phyloP scores from a whole-genome alignment of 1,140 invertebrate species.

The Lysiphlebus fabarum region DNA sequence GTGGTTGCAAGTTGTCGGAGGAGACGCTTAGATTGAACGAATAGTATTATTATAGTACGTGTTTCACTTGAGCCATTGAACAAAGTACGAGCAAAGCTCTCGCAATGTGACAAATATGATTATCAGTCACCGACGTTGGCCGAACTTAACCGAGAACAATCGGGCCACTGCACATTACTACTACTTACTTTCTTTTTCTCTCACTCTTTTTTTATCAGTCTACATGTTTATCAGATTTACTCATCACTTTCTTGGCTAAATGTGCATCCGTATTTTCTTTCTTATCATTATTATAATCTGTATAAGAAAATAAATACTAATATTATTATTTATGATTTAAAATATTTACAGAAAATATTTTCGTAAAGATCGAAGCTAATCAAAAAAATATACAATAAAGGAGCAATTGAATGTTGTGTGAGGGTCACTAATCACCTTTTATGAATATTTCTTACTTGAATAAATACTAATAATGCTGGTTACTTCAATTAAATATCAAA shows the following conservation, averaged over 20 bases:
- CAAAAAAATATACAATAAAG: too few species aligned
- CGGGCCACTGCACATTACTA: constrained; percentile 12
- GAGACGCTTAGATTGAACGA: too few species aligned
- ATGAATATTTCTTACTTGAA: too few species aligned
- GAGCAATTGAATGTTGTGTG: too few species aligned
- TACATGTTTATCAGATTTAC: background rate
- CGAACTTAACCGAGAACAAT: constrained; percentile 25
- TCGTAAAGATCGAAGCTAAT: too few species aligned
- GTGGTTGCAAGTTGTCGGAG: too few species aligned
- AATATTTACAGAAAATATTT: too few species aligned
- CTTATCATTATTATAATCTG: background rate
- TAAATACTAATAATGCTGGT: too few species aligned
- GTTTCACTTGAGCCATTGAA: constrained; percentile 5
- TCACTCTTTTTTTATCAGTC: background rate
- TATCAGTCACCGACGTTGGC: constrained; percentile 29
- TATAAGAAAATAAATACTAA: background rate
- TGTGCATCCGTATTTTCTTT: too few species aligned
- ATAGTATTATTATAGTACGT: too few species aligned
- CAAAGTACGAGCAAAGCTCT: constrained; percentile 22
- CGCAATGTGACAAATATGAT: constrained; percentile 30
- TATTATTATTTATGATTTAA: background rate
- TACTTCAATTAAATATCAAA: too few species aligned
- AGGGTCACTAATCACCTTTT: too few species aligned
- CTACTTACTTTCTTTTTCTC: constrained; percentile 3
- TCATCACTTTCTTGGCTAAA: background rate